Conservation (phyloP, 2,113 vertebrate species). For the Prunella himalayana region DNA sequence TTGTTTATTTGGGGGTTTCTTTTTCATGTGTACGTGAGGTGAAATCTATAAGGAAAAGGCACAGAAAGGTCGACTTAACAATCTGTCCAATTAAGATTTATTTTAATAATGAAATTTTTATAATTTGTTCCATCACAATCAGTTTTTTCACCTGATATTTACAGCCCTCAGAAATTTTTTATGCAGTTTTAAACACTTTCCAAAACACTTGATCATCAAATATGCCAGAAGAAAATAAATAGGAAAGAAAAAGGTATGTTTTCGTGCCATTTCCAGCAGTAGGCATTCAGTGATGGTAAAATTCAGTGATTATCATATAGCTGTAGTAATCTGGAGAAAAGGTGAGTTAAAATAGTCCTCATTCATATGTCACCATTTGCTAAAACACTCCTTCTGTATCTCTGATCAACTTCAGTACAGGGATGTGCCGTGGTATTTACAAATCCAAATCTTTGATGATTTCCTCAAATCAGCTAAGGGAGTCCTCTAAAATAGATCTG, state of each 20-base stretch:
- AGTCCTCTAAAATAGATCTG: not conserved
- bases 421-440: rapidly evolving
- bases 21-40: not conserved
- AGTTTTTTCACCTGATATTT: not conserved
- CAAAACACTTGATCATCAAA: not conserved
- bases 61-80: not conserved
- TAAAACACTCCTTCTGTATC: not conserved
- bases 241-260: not conserved
- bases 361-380: not conserved
- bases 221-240: not conserved
- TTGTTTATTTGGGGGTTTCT: not conserved
- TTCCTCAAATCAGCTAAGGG: not conserved
- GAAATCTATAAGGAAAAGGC: not conserved
- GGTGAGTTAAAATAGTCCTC: not conserved
- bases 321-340: not conserved
- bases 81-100: not conserved
- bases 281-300: not conserved
- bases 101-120: not conserved
- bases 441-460: not conserved
- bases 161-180: not conserved
- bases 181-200: not conserved
- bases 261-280: not conserved
- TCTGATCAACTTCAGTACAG: not conserved
- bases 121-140: not conserved
- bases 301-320: rapidly evolving